Conservation (phyloP, 2,888 invertebrate genomes). For the Coelopa pilipes region DNA sequence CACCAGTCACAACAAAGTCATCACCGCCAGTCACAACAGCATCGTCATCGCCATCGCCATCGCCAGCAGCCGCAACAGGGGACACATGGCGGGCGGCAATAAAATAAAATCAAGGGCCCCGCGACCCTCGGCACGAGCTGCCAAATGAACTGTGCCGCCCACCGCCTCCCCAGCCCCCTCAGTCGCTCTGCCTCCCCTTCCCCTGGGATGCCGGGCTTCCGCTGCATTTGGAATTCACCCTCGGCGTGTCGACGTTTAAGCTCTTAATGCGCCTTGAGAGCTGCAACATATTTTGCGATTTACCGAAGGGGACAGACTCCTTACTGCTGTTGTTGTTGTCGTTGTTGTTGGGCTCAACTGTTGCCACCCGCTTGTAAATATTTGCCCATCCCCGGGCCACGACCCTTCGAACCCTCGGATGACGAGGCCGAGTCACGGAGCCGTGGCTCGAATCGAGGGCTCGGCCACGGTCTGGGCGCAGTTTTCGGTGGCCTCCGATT, state of each 20-base stretch:
- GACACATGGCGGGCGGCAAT: too few species aligned
- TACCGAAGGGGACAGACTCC: constrained; percentile 38
- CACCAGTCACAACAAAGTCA: constrained; percentile 38
- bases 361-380: constrained; percentile 7
- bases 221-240: constrained; percentile 13
- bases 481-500: too few species aligned
- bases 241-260: constrained; percentile 32
- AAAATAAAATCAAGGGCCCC: not conserved
- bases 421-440: too few species aligned
- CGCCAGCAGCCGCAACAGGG: too few species aligned
- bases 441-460: too few species aligned
- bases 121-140: constrained; percentile 1
- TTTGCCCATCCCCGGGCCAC: not conserved
- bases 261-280: constrained; percentile 49
- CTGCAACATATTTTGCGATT: constrained; percentile 57
- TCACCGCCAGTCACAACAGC: constrained; percentile 42
- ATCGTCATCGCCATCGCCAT: not conserved
- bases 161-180: not conserved
- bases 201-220: not conserved
- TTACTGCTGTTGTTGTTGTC: constrained; percentile 9
- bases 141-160: constrained; percentile 19
- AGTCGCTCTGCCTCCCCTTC: not conserved
- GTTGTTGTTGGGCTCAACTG: not conserved
- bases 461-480: too few species aligned
- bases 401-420: too few species aligned